Percentiles rank a stretch among this genome's conserved stretches.
phyloP scores from a whole-genome alignment of 2,888 invertebrate species.

The Aphodius granarius region DNA sequence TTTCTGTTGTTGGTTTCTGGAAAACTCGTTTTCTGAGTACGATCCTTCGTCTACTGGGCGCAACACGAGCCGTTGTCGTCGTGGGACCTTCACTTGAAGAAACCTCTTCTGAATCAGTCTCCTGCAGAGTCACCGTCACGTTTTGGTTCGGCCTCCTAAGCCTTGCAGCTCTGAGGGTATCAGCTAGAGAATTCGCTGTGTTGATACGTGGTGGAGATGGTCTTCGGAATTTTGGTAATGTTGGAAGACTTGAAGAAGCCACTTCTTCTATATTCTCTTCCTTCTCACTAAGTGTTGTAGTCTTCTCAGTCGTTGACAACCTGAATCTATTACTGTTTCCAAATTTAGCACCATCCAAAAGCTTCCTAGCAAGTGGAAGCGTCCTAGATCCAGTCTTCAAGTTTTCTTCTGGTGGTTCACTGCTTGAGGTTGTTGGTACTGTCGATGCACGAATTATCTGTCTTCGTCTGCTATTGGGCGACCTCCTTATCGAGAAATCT shows the following conservation, averaged over 20 bases:
- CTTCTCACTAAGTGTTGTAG: slow-evolving; percentile 10
- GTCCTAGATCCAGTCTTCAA: slow-evolving; percentile 34
- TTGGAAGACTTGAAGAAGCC: background rate
- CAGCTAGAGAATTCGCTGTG: background rate
- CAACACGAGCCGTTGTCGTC: background rate
- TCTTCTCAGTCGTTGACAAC: slow-evolving; percentile 4
- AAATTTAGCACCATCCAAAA: slow-evolving; percentile 25
- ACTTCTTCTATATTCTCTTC: background rate
- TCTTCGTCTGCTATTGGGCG: slow-evolving; percentile 16
- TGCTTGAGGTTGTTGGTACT: slow-evolving; percentile 22
- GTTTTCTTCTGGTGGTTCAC: slow-evolving; percentile 16
- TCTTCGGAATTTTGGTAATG: background rate
- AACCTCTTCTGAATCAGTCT: background rate
- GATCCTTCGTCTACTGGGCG: background rate
- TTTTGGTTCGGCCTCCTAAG: background rate
- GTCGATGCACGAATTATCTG: slow-evolving; percentile 18
- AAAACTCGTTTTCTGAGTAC: background rate
- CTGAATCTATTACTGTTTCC: slow-evolving; percentile 20
- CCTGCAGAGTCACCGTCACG: background rate
- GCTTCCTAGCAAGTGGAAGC: slow-evolving; percentile 32
- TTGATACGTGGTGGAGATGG: background rate
- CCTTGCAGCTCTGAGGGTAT: background rate
- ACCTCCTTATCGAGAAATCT: slow-evolving; percentile 11
- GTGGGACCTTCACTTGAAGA: background rate
- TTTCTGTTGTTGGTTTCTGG: background rate